Conservation (phyloP, 1,140 invertebrate genomes). For the Ceratina calcarata region DNA sequence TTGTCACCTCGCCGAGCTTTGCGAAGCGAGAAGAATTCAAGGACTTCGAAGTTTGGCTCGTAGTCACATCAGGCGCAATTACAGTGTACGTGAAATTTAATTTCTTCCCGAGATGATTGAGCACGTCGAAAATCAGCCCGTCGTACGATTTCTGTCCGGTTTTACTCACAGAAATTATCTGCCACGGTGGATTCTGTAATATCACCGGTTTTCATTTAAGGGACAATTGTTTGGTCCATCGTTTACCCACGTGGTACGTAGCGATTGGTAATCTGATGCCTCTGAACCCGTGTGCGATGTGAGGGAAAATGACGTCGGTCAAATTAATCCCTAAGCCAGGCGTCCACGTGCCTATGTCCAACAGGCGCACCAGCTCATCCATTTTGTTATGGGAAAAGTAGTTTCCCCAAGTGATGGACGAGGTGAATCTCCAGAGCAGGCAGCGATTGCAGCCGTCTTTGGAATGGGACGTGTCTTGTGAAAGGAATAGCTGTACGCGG, state of each 20-base stretch:
- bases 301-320: constrained; percentile 88
- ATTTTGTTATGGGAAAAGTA: constrained; percentile 63
- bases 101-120: constrained; percentile 87
- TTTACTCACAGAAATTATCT: constrained; percentile 83
- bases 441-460: constrained; percentile 83
- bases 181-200: constrained; percentile 91
- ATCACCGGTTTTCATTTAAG: not conserved
- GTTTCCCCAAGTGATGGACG: constrained; percentile 86
- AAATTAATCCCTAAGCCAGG: constrained; percentile 85
- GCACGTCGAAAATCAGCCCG: constrained; percentile 90
- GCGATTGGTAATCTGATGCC: constrained; percentile 86
- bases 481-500: constrained; percentile 33
- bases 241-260: constrained; percentile 84
- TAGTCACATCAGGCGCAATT: constrained; percentile 14
- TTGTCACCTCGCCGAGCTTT: constrained; percentile 27
- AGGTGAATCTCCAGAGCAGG: constrained; percentile 83
- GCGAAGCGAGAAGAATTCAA: constrained; percentile 2
- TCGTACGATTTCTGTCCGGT: constrained; percentile 82
- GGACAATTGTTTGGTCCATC: not conserved
- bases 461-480: not conserved
- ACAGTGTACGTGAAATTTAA: constrained; percentile 90
- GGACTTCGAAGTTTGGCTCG: not conserved
- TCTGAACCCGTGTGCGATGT: constrained; percentile 88
- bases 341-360: constrained; percentile 87
- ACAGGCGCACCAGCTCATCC: constrained; percentile 72